phyloP scores from a whole-genome alignment of 2,113 vertebrate species.

The Oryzias curvinotus region DNA sequence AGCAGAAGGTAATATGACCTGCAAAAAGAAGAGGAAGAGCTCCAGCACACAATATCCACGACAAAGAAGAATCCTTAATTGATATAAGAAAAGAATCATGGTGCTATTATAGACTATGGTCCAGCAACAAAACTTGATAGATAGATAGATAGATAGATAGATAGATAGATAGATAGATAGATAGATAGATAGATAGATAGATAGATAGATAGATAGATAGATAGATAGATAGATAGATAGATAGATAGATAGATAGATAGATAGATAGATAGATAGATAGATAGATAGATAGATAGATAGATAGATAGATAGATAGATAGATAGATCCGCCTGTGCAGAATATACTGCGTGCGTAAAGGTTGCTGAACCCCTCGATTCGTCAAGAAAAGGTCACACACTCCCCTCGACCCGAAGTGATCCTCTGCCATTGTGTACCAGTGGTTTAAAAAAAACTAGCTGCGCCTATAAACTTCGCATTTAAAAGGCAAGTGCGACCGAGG shows the following conservation, averaged over 20 bases:
- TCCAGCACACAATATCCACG: too few relatives aligned
- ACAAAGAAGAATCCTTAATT: too few relatives aligned
- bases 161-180: conserved; percentile 11
- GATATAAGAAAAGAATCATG: too few relatives aligned
- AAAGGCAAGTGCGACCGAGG: conserved; percentile 81
- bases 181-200: conserved; percentile 12
- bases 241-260: conserved; percentile 30
- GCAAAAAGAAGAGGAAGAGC: too few relatives aligned
- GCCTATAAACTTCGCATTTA: conserved; percentile 86
- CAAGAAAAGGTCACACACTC: conserved; percentile 84
- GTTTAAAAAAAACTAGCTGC: conserved; percentile 75
- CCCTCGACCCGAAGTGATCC: conserved; percentile 82
- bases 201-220: conserved; percentile 18
- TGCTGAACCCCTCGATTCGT: conserved; percentile 80
- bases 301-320: conserved; percentile 46
- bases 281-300: conserved; percentile 45
- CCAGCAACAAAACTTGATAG: background rate
- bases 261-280: conserved; percentile 22
- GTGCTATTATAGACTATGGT: too few relatives aligned
- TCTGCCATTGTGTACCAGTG: conserved; percentile 77
- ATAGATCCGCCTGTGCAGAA: conserved; percentile 79
- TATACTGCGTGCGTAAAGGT: conserved; percentile 85
- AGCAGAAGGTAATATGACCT: too few relatives aligned
- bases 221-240: conserved; percentile 32
- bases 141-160: background rate